Base-by-base conservation (phyloP, 2,888 invertebrate genomes). In the Zaprionus bogoriensis region DNA sequence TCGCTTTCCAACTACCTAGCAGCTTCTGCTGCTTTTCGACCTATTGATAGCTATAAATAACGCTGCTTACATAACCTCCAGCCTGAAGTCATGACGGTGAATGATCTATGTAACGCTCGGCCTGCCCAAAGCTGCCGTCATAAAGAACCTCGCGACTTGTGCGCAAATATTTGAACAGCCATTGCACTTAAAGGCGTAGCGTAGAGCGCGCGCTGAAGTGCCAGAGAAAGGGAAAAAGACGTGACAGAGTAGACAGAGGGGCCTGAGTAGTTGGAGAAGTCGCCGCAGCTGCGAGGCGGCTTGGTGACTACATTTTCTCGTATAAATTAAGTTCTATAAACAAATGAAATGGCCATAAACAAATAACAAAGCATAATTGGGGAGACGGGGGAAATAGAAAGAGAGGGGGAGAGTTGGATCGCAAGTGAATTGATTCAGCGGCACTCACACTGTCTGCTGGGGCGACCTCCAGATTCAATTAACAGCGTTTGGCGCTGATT, bases 401-500 rank as follows among this genome's bases (percentile, higher is more conserved):
- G 7, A 7, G 9, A 30, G 30, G 12, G 30, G 5, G 30, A 4
- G 30, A 14, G 32, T 14, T 6, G 12, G 32, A 32, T 32, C 32
- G n/a, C n/a, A n/a, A n/a, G n/a, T 27, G 27, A 36, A 14, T 36
- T 17, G 36, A 36, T 27, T 27, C 12, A 39, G 2, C 23, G 4
- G 23, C 6, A 23, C 23, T 23, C n/a, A 5, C 23, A 27, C 7
- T 46, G 36, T 14, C 19, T 51, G 23, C 36, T 20, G 54, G 38
- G 38, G n/a, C 54, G 82, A 81, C 85, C 85, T 81, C 77, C 74
- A 72, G 85, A 82, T 74, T 79, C 82, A 81, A 85, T 81, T 81
- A 81, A 79, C 70, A 60, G 60, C 59, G 69, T 72, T 71, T 64
- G 28, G 48, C 66, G 44, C 59, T 84, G 80, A 80, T 80, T 84